Percentiles rank a stretch among this genome's conserved stretches.
Conservation (phyloP, 2,797 vertebrate genomes). For the Acanthiza pusilla region DNA sequence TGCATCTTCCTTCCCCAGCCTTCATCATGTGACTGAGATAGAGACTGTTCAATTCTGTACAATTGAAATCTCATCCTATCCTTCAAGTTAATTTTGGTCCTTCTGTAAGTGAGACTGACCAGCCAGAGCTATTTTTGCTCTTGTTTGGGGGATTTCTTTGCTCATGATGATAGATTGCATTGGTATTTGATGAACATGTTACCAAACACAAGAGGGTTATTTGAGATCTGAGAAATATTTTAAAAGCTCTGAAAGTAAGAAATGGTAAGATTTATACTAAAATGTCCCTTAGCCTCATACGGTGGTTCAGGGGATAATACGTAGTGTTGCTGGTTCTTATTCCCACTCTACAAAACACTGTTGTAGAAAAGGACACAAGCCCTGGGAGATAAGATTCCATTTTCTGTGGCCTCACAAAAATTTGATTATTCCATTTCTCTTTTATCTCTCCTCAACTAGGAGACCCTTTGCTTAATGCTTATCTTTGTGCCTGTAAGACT, state of each 20-base stretch:
- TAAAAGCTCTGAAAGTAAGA: background rate
- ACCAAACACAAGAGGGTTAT: background rate
- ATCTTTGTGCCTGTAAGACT: background rate
- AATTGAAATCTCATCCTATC: background rate
- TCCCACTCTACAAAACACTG: background rate
- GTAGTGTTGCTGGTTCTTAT: background rate
- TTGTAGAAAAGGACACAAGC: background rate
- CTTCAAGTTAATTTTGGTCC: background rate
- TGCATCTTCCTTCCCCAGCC: background rate
- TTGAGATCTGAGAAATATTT: background rate
- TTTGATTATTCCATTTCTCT: background rate
- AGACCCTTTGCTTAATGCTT: background rate
- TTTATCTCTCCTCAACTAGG: background rate
- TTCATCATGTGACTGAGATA: background rate
- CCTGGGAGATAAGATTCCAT: background rate
- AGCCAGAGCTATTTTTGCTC: background rate
- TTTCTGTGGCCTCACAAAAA: background rate
- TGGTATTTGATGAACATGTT: background rate
- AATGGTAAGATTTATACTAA: background rate
- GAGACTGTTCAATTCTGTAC: background rate
- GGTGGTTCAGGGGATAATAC: background rate
- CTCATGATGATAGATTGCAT: background rate
- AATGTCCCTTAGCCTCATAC: background rate
- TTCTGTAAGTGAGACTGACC: background rate
- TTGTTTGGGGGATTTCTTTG: background rate